phyloP scores from a whole-genome alignment of 2,888 invertebrate genomes.

The Hemaris fuciformis region DNA sequence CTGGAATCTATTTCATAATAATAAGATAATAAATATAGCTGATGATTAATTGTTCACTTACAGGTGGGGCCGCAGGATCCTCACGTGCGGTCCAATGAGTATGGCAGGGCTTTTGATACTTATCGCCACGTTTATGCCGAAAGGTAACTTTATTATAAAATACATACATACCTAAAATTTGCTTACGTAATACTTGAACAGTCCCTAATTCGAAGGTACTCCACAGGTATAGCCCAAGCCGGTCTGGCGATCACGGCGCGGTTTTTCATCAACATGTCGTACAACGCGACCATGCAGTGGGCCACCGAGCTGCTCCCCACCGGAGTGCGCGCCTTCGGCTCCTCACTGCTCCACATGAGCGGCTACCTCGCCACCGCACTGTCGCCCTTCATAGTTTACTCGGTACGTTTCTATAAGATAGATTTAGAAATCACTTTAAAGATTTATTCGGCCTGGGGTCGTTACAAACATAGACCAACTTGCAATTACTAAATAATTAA shows the following conservation, averaged over 20 bases:
- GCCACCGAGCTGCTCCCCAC: constrained; percentile 71
- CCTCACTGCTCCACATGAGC: constrained; percentile 69
- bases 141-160: constrained; percentile 45
- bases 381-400: constrained; percentile 70
- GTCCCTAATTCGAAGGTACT: neutral
- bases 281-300: constrained; percentile 73
- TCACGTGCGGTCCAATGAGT: constrained; percentile 57
- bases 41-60: constrained; percentile 20
- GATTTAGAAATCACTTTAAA: too few species aligned
- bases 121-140: constrained; percentile 61
- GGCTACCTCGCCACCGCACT: constrained; percentile 64
- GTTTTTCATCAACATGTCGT: constrained; percentile 74
- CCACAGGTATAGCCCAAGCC: constrained; percentile 60
- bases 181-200: too few species aligned
- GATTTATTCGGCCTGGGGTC: too few species aligned
- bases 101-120: constrained; percentile 53
- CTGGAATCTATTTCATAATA: too few species aligned
- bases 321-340: constrained; percentile 64
- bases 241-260: constrained; percentile 65
- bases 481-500: too few species aligned
- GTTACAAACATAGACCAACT: too few species aligned
- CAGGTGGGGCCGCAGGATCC: constrained; percentile 66
- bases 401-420: constrained; percentile 42
- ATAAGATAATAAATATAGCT: too few species aligned
- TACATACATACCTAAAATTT: too few species aligned